Evolutionary conservation across 2,797 vertebrate species (phyloP).

Genomic region (Varecia variegata): DNA sequence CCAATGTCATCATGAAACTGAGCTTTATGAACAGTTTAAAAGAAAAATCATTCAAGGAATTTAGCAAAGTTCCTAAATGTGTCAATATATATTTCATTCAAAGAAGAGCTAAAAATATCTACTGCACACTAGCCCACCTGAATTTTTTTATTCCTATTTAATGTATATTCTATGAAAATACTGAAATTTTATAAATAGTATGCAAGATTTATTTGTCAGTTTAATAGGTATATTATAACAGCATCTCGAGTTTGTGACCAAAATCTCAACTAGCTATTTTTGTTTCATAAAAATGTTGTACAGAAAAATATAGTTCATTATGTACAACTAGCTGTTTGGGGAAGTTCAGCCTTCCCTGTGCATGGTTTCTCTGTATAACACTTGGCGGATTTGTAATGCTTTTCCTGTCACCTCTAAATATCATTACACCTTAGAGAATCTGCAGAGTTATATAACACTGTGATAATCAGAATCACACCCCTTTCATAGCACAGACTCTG

Average conservation of each 20-base stretch:
- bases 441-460: conserved; percentile 63
- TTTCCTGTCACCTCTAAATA: conserved; percentile 66
- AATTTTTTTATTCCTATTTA: background rate
- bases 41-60: conserved; percentile 26
- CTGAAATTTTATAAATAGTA: conserved; percentile 14
- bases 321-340: conserved; percentile 52
- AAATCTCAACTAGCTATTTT: conserved; percentile 63
- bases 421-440: conserved; percentile 61
- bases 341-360: conserved; percentile 45
- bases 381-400: conserved; percentile 61
- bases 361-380: conserved; percentile 65
- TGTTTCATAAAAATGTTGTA: conserved; percentile 50
- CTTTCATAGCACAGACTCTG: conserved; percentile 51
- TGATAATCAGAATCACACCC: conserved; percentile 54
- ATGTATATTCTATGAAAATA: conserved; percentile 15
- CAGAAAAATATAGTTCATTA: conserved; percentile 42
- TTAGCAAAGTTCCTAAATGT: background rate
- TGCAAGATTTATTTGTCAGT: conserved; percentile 34
- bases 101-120: conserved; percentile 30
- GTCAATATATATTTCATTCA: conserved; percentile 37
- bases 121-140: background rate
- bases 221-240: conserved; percentile 56
- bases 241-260: conserved; percentile 53
- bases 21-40: background rate
- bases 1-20: background rate